These are phyloP conservation scores for Watsonalla cultraria DNA, from an alignment of 2,888 invertebrate species.

Conservation along the genomic window DNA sequence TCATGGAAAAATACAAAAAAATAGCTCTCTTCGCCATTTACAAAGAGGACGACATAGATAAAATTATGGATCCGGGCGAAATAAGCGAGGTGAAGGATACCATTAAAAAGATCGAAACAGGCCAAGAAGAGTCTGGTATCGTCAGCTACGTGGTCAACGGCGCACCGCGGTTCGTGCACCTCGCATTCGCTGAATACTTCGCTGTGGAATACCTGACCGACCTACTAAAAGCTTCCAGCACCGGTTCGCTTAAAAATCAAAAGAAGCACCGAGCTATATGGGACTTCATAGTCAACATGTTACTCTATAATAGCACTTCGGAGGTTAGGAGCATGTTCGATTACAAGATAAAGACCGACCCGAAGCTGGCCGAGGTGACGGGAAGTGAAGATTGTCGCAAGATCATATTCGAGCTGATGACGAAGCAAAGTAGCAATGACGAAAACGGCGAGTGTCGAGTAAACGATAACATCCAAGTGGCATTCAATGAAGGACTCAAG, in stretches of 20 bases:
- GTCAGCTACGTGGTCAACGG: conserved; percentile 29
- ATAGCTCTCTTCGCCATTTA: conserved; percentile 33
- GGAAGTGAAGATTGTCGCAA: conserved; percentile 18
- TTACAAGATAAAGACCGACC: conserved; percentile 34
- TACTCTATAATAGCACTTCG: conserved; percentile 23
- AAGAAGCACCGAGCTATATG: conserved; percentile 19
- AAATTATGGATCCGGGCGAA: conserved; percentile 26
- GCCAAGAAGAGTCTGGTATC: conserved; percentile 23
- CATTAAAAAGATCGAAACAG: conserved; percentile 25
- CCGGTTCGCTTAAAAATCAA: conserved; percentile 1
- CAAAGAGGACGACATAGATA: conserved; percentile 26
- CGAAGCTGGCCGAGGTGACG: conserved; percentile 15
- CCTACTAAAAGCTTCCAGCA: conserved; percentile 10
- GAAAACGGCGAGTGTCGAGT: conserved; percentile 1
- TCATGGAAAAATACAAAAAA: conserved; percentile 30
- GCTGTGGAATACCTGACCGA: conserved; percentile 25
- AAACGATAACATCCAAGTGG: conserved; percentile 18
- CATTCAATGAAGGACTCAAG: conserved; percentile 24
- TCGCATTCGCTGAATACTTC: conserved; percentile 37
- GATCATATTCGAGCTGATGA: conserved; percentile 29
- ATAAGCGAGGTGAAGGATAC: conserved; percentile 25
- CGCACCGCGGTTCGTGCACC: conserved; percentile 32
- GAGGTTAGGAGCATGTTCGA: conserved; percentile 30
- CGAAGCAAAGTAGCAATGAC: conserved; percentile 18
- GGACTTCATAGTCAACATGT: conserved; percentile 27